Conservation (phyloP, 2,797 vertebrate genomes). For the Mormyrops attenuatus region DNA sequence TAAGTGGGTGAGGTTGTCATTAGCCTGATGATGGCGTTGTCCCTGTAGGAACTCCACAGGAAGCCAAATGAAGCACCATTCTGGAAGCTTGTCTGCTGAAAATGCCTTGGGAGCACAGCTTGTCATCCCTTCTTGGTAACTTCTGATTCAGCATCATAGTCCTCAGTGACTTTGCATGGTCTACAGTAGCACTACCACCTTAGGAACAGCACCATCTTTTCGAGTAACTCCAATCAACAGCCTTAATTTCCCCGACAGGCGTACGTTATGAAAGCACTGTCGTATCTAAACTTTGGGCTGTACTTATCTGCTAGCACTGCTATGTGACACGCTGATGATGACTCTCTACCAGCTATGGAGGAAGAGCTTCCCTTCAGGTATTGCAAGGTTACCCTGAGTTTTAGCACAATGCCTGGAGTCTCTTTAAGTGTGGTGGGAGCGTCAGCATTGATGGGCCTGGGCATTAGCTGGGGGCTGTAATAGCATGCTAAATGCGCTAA, state of each 20-base stretch:
- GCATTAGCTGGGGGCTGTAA: background rate
- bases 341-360: background rate
- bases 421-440: background rate
- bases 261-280: background rate
- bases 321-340: background rate
- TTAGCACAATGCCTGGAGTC: background rate
- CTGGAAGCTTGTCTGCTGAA: background rate
- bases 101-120: background rate
- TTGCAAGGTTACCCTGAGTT: conserved; percentile 2
- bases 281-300: background rate
- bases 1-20: background rate
- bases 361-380: background rate
- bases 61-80: background rate
- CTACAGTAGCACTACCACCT: background rate
- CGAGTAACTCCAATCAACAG: background rate
- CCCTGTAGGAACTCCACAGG: background rate
- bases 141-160: background rate
- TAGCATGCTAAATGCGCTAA: background rate
- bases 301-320: background rate
- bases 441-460: background rate
- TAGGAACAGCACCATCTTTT: background rate
- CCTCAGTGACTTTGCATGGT: background rate
- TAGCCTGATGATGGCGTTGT: background rate
- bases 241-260: background rate
- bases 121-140: background rate